Conservation (phyloP, 2,797 vertebrate genomes). For the Vultur gryphus region DNA sequence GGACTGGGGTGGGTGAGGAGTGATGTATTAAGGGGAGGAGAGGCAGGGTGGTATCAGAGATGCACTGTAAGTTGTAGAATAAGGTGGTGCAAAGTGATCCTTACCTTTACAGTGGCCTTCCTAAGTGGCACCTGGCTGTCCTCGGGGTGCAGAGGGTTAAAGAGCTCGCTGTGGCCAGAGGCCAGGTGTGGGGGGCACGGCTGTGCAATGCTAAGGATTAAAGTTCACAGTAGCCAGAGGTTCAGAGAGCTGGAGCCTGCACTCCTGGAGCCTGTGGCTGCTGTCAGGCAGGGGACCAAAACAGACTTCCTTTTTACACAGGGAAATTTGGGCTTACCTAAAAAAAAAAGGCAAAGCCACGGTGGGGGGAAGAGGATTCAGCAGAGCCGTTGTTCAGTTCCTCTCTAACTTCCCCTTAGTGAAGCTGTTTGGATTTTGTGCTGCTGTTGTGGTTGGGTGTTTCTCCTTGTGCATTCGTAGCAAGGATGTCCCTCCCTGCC, state of each 20-base stretch:
- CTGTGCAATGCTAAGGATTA: background rate
- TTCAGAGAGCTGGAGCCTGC: background rate
- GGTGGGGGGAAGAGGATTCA: background rate
- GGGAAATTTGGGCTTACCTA: background rate
- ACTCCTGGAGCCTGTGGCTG: background rate
- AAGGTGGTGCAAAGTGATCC: background rate
- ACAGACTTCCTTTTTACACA: background rate
- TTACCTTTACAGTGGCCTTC: background rate
- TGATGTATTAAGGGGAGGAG: background rate
- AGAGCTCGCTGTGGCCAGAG: background rate
- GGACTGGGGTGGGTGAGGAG: background rate
- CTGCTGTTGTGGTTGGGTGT: background rate
- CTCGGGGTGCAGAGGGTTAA: background rate
- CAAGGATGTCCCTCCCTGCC: background rate
- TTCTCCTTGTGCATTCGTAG: rapidly evolving
- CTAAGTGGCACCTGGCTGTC: background rate
- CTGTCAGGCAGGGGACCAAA: background rate
- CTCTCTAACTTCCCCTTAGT: background rate
- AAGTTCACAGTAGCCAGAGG: background rate
- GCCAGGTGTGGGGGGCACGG: background rate
- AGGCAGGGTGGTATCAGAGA: background rate
- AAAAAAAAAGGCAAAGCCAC: background rate
- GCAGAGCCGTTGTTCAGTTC: background rate
- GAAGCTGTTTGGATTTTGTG: background rate
- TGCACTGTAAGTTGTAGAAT: rapidly evolving